These are phyloP conservation scores for Mimas tiliae DNA, from an alignment of 2,888 invertebrate species.

Conservation along the genomic window DNA sequence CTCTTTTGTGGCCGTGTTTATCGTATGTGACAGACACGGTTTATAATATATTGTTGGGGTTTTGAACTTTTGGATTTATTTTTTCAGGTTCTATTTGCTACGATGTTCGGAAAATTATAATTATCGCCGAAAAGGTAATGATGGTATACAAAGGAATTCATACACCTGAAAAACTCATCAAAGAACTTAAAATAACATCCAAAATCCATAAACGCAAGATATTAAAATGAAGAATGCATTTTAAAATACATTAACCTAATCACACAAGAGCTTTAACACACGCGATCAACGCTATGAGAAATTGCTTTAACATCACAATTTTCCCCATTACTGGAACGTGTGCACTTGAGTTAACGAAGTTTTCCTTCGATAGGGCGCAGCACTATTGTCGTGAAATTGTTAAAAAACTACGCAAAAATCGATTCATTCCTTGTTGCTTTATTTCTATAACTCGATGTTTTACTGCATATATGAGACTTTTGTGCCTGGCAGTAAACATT, in stretches of 20 bases:
- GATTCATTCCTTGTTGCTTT: not conserved
- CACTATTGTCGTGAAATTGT: constrained; percentile 6
- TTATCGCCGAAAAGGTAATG: no score
- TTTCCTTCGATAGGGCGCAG: not conserved
- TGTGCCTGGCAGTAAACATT: not conserved
- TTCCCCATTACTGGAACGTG: not conserved
- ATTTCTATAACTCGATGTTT: not conserved
- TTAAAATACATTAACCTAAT: not conserved
- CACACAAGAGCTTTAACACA: not conserved
- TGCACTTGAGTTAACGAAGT: constrained; percentile 18
- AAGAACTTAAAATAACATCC: not conserved
- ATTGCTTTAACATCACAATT: not conserved
- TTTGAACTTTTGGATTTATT: not conserved
- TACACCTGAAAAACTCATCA: no score
- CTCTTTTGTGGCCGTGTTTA: constrained; percentile 21
- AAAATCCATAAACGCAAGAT: not conserved
- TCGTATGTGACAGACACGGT: constrained; percentile 11
- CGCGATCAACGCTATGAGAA: not conserved
- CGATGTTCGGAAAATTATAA: not conserved
- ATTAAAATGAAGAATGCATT: not conserved
- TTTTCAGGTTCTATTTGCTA: not conserved
- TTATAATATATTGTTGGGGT: not conserved
- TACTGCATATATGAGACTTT: not conserved
- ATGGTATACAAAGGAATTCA: no score
- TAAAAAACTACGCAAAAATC: not conserved